Base-by-base conservation (phyloP, 2,888 invertebrate species). In the Amblyjoppa proteus region DNA sequence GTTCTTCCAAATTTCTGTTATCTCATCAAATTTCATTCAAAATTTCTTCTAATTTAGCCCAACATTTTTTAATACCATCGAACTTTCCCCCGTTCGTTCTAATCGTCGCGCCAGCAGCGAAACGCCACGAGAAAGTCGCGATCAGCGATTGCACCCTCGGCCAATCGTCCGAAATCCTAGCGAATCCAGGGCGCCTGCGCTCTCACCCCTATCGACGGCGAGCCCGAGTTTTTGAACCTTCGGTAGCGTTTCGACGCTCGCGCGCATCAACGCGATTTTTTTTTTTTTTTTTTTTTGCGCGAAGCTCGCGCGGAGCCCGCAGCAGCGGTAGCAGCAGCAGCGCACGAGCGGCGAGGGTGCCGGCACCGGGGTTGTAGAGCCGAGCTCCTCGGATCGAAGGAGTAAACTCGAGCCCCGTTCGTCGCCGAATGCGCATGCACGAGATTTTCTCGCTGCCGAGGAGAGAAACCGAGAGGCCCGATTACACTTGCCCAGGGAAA, bases 351-450 rank as follows among this genome's bases (percentile, higher is more conserved):
- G n/a, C 53, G 64, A 58, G 70, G 82, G 66, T 49, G 81, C 81
- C 83, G 85, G 88, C 86, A 85, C 38, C 78, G 81, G 80, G 56
- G 73, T 61, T 77, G 58, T 79, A 66, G 84, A 88, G 88, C 81
- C 45, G 64, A 58, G 61, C 64, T 87, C 84, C 87, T 82, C 87
- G 88, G 91, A 91, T 91, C 91, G 91, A 91, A 91, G 87, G 88
- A 88, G 88, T 89, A 73, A 74, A 80, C 82, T 76, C 89, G 83
- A 89, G 88, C 81, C 87, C 86, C 68, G 58, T 25, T 58, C 87
- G 83, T 81, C 84, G 31, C 75, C 81, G 41, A 11, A 81, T 41
- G 91, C 91, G 91, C 91, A 91, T 90, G 91, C 87, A 77, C 89
- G 41, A 75, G 58, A 56, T 76, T 71, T 64, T 28, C 80, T 3